These are phyloP conservation scores for Sebastes oblongus DNA, from an alignment of 2,797 vertebrate species.

Conservation along the genomic window DNA sequence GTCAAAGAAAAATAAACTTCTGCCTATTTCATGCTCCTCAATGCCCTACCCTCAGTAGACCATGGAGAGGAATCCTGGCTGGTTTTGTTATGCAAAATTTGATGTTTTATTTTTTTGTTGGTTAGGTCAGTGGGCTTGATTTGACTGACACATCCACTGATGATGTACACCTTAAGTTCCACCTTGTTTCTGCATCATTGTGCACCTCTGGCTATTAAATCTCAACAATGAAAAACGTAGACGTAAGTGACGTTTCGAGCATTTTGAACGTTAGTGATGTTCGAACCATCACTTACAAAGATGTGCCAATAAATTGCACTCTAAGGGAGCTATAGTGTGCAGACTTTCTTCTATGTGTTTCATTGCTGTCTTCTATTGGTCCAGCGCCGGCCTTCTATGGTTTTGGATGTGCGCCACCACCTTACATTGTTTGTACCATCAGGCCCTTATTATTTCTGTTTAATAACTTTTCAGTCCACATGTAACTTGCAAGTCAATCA, in stretches of 20 bases:
- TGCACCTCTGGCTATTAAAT: no score
- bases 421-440: not conserved
- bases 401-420: no score
- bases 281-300: no score
- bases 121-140: not conserved
- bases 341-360: no score
- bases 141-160: not conserved
- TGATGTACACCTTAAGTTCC: not conserved
- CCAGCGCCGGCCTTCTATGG: no score
- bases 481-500: not conserved
- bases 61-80: not conserved
- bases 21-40: not conserved
- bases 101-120: not conserved
- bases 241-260: no score
- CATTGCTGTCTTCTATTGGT: no score
- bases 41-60: not conserved
- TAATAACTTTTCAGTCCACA: not conserved
- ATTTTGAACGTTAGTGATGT: no score
- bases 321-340: no score
- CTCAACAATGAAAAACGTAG: no score
- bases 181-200: not conserved
- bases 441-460: not conserved
- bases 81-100: not conserved
- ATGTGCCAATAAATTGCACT: no score
- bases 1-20: not conserved